Percentiles rank a stretch among this genome's conserved stretches.
Conservation (phyloP, 2,113 vertebrate species). For the Phalacrocorax brasilianus region DNA sequence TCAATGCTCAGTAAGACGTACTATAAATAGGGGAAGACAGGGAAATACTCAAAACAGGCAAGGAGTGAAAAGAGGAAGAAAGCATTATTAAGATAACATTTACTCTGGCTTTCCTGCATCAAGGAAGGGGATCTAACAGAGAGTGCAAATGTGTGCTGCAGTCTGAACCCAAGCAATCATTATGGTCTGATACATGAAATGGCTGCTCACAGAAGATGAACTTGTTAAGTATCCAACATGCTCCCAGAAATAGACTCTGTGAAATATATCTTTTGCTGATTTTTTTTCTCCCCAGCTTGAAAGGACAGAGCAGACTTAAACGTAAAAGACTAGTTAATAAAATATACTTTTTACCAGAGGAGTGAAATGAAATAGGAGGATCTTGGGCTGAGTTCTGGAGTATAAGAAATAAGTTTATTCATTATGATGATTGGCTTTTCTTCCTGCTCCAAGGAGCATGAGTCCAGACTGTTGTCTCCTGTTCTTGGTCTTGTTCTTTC, state of each 20-base stretch:
- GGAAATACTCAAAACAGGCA: neutral
- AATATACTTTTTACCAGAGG: neutral
- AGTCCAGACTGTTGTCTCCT: neutral
- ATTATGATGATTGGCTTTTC: neutral
- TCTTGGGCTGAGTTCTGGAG: neutral
- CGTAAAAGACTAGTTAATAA: neutral
- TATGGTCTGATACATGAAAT: neutral
- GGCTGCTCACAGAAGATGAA: neutral
- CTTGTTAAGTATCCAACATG: neutral
- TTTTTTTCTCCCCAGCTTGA: neutral
- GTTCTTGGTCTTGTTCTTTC: neutral
- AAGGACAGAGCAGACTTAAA: neutral
- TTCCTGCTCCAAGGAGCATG: neutral
- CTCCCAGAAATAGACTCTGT: neutral
- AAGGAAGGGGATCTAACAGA: neutral
- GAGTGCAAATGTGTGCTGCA: neutral
- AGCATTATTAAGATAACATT: neutral
- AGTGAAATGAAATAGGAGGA: neutral
- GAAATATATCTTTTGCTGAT: neutral
- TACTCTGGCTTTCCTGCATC: neutral
- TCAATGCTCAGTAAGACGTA: neutral
- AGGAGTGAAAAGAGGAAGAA: neutral
- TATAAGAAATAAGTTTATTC: neutral
- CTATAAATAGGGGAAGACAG: neutral
- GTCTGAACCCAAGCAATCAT: neutral